phyloP scores from a whole-genome alignment of 2,888 invertebrate species.

The Drepana falcataria region DNA sequence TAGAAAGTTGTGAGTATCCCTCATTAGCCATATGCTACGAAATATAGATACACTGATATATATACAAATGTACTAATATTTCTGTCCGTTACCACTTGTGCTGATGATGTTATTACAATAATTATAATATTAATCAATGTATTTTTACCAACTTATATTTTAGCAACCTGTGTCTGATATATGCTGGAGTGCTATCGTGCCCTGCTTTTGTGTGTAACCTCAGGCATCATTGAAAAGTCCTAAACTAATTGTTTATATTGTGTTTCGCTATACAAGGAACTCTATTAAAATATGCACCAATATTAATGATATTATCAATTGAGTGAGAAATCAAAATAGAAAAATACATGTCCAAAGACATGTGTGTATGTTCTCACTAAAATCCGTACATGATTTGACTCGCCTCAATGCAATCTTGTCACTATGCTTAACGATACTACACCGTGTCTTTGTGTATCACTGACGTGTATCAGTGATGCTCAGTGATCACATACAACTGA shows the following conservation, averaged over 20 bases:
- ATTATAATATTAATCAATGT: not conserved
- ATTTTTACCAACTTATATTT: conserved; percentile 12
- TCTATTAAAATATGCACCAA: not conserved
- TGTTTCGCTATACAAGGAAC: too few species aligned
- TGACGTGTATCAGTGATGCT: conserved; percentile 48
- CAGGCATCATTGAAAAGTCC: not conserved
- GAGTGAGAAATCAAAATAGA: not conserved
- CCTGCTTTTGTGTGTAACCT: not conserved
- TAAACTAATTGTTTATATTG: not conserved
- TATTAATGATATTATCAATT: not conserved
- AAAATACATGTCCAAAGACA: too few species aligned
- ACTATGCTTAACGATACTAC: conserved; percentile 72
- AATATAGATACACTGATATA: not conserved
- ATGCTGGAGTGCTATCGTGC: not conserved
- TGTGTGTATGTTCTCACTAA: too few species aligned
- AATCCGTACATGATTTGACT: too few species aligned
- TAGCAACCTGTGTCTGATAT: not conserved
- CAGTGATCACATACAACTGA: conserved; percentile 50
- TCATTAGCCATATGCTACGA: conserved; percentile 21
- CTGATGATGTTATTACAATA: not conserved
- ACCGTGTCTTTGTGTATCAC: conserved; percentile 74
- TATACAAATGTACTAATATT: conserved; percentile 6
- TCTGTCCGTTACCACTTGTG: not conserved
- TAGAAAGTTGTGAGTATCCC: conserved; percentile 97
- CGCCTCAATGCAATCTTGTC: conserved; percentile 21